Evolutionary conservation across 2,797 vertebrate genomes (phyloP).

Genomic region (Eleutherodactylus coqui): DNA sequence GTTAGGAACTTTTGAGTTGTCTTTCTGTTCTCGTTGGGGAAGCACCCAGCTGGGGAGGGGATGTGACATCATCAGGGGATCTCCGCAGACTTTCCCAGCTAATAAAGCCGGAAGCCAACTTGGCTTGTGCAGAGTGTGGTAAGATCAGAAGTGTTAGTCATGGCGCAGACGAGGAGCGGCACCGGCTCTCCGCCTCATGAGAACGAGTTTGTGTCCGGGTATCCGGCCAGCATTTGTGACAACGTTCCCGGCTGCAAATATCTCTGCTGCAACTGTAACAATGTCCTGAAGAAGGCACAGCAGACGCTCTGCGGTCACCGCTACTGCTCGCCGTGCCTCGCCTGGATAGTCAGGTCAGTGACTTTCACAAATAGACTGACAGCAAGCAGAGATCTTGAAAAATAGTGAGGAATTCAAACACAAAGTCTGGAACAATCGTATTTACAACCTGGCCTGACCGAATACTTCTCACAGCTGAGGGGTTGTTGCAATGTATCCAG

Average conservation of each 20-base stretch:
- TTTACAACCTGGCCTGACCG: too few relatives aligned
- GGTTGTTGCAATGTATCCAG: too few relatives aligned
- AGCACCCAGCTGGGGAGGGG: too few relatives aligned
- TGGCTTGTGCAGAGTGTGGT: neutral
- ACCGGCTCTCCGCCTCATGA: slow-evolving; percentile 73
- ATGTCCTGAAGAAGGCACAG: slow-evolving; percentile 75
- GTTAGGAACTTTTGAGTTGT: too few relatives aligned
- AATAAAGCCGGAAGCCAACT: neutral
- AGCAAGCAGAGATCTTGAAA: too few relatives aligned
- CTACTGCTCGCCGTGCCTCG: slow-evolving; percentile 76
- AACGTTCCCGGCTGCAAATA: slow-evolving; percentile 73
- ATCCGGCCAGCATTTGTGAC: slow-evolving; percentile 74
- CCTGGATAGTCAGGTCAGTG: slow-evolving; percentile 80
- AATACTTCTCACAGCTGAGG: neutral
- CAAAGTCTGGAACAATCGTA: too few relatives aligned
- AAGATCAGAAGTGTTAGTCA: neutral
- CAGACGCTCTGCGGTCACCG: slow-evolving; percentile 75
- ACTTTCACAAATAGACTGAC: too few relatives aligned
- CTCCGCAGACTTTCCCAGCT: neutral
- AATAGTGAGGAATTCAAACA: too few relatives aligned
- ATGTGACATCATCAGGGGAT: neutral
- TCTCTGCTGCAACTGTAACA: slow-evolving; percentile 77
- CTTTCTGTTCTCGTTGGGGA: too few relatives aligned
- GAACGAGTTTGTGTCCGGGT: slow-evolving; percentile 81
- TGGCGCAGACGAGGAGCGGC: slow-evolving; percentile 56